Conservation (phyloP, 2,888 invertebrate species). For the Abrostola tripartita region DNA sequence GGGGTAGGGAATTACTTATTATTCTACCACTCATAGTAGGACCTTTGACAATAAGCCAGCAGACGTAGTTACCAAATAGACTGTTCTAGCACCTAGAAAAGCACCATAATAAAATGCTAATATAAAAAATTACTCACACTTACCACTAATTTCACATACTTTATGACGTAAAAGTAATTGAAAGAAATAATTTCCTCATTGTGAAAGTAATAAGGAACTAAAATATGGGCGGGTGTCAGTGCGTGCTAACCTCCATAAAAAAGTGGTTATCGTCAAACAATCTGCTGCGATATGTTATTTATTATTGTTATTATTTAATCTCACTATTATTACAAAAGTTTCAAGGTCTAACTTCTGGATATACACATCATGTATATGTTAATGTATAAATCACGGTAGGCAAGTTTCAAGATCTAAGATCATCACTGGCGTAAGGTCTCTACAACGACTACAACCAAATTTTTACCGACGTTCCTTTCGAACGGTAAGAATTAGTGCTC, state of each 20-base stretch:
- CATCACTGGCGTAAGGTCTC: too few species aligned
- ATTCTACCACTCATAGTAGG: too few species aligned
- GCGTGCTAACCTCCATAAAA: conserved; percentile 68
- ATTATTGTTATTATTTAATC: conserved; percentile 35
- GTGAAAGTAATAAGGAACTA: conserved; percentile 41
- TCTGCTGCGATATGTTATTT: conserved; percentile 58
- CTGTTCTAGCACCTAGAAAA: too few species aligned
- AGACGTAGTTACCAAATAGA: too few species aligned
- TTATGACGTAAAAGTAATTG: neutral
- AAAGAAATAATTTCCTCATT: conserved; percentile 22
- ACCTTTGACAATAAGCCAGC: too few species aligned
- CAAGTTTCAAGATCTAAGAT: too few species aligned
- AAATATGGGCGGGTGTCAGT: conserved; percentile 43
- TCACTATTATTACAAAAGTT: neutral
- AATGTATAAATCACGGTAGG: too few species aligned
- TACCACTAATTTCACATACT: conserved; percentile 4
- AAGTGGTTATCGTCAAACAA: conserved; percentile 53
- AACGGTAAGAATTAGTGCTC: too few species aligned
- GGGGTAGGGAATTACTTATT: too few species aligned
- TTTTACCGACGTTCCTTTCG: too few species aligned
- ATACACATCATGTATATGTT: neutral
- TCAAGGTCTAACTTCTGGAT: neutral
- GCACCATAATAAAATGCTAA: neutral
- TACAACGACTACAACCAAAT: too few species aligned
- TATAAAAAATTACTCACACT: neutral